Percentiles rank a stretch among this genome's conserved stretches.
These are phyloP conservation scores for Onychomys arenicola DNA, from an alignment of 2,797 vertebrate genomes.

Conservation along the genomic window DNA sequence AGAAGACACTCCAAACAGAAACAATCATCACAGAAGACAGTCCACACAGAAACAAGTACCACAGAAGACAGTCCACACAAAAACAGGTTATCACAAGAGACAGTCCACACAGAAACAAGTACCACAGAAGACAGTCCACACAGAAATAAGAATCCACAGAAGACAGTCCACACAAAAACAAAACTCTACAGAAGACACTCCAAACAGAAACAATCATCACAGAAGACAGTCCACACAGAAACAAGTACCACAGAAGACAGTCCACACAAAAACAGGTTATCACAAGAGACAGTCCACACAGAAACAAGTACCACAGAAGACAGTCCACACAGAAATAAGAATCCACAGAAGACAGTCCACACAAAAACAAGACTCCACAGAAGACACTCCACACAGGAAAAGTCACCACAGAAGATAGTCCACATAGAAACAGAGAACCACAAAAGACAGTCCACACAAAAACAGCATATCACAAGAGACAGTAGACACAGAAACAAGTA, in stretches of 20 bases:
- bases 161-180: no score
- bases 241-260: background rate
- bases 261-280: background rate
- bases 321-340: background rate
- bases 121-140: background rate
- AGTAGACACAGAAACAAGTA: background rate
- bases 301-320: background rate
- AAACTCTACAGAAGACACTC: no score
- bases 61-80: background rate
- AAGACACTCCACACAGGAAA: no score
- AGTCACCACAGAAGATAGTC: accelerated
- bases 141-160: background rate
- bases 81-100: accelerated
- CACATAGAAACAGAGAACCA: accelerated
- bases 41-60: background rate
- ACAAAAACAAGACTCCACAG: no score
- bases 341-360: no score
- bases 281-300: background rate
- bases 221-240: accelerated
- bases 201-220: no score
- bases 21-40: accelerated
- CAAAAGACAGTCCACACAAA: no score
- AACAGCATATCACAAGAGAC: no score
- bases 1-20: no score
- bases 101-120: background rate